Conservation (phyloP, 2,888 invertebrate species). For the Pterostichus madidus region DNA sequence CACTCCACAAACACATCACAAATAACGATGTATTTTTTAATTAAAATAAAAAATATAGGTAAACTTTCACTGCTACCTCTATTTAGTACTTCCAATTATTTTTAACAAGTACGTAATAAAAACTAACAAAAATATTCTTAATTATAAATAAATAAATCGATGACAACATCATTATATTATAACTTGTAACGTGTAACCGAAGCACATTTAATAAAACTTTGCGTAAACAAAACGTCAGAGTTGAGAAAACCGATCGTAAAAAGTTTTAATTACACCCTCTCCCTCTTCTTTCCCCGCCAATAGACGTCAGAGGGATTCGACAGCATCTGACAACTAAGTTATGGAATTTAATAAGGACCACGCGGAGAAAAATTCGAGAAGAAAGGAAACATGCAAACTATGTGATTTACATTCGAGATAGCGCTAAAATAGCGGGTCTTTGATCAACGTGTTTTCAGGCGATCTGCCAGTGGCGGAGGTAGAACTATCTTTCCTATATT, state of each 20-base stretch:
- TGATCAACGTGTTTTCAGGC: constrained; percentile 47
- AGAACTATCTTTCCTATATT: too few relatives aligned
- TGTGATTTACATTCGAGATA: constrained; percentile 62
- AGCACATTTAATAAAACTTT: not conserved
- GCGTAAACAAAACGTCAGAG: not conserved
- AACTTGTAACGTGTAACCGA: not conserved
- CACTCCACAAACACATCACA: too few relatives aligned
- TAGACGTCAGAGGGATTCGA: constrained; percentile 13
- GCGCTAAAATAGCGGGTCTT: constrained; percentile 54
- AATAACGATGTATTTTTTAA: too few relatives aligned
- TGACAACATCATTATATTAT: not conserved
- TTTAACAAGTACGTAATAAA: too few relatives aligned
- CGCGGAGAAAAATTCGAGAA: constrained; percentile 36
- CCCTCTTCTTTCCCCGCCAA: not conserved
- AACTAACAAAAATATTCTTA: too few relatives aligned
- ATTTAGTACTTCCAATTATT: too few relatives aligned
- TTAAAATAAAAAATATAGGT: too few relatives aligned
- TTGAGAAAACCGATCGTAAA: constrained; percentile 3
- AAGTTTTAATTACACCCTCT: not conserved
- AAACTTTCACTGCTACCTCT: too few relatives aligned
- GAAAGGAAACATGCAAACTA: constrained; percentile 63
- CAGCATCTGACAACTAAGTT: constrained; percentile 48
- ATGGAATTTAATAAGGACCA: constrained; percentile 64
- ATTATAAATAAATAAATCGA: not conserved
- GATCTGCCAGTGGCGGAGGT: constrained; percentile 11